These are phyloP conservation scores for Oreochromis niloticus DNA, from an alignment of 2,113 vertebrate genomes.

Conservation along the genomic window DNA sequence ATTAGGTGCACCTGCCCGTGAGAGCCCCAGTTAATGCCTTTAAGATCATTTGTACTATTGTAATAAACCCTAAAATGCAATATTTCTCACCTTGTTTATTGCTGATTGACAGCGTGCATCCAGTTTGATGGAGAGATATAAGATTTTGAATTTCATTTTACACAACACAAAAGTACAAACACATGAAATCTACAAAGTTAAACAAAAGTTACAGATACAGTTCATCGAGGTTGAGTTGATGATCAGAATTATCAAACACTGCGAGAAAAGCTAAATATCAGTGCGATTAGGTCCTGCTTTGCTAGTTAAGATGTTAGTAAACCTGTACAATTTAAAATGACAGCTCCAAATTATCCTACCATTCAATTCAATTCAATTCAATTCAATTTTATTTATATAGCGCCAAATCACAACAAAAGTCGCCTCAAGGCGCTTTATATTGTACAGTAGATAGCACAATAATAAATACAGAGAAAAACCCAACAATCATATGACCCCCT, in stretches of 20 bases:
- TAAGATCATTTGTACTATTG: background rate
- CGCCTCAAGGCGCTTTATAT: too few species aligned
- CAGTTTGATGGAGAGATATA: background rate
- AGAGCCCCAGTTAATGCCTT: background rate
- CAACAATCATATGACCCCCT: too few species aligned
- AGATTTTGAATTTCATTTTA: background rate
- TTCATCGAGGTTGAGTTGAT: background rate
- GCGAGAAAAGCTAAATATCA: background rate
- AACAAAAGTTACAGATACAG: background rate
- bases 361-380: too few species aligned
- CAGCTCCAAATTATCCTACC: background rate
- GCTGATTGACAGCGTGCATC: background rate
- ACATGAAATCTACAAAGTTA: background rate
- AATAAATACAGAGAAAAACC: too few species aligned
- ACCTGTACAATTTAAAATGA: background rate
- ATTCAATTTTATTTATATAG: too few species aligned
- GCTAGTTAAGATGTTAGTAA: background rate
- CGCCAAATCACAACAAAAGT: too few species aligned
- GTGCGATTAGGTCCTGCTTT: background rate
- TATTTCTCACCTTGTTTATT: background rate
- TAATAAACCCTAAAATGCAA: background rate
- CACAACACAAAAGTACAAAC: background rate
- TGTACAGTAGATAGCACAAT: too few species aligned
- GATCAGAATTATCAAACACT: background rate
- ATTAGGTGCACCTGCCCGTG: slow-evolving; percentile 61